Conservation (phyloP, 2,797 vertebrate species). For the Crenichthys baileyi region DNA sequence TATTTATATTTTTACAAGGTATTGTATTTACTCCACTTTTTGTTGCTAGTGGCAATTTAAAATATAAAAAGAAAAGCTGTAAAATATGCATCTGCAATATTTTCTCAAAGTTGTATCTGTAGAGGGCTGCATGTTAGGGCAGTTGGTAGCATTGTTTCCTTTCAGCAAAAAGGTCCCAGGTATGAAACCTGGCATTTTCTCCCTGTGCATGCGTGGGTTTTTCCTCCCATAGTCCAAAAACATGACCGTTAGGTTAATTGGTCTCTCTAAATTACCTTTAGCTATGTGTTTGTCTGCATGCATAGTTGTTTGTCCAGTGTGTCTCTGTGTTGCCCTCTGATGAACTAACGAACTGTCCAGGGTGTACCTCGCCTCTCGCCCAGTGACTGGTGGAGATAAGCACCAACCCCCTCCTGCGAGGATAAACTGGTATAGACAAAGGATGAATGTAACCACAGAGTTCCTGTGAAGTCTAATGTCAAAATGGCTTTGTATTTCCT, state of each 20-base stretch:
- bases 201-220: no score
- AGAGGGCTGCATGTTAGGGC: no score
- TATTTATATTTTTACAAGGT: not conserved
- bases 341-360: no score
- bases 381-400: not conserved
- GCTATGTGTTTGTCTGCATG: not conserved
- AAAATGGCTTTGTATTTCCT: slow-evolving; percentile 16
- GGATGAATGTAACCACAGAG: not conserved
- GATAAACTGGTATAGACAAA: not conserved
- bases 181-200: no score
- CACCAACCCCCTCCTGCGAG: not conserved
- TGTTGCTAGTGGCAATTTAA: not conserved
- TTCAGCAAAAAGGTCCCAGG: no score
- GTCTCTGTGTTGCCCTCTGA: no score
- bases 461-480: slow-evolving; percentile 9
- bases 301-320: not conserved
- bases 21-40: not conserved
- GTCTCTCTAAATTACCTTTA: no score
- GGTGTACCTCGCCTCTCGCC: not conserved
- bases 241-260: no score
- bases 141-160: no score
- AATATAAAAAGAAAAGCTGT: not conserved
- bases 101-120: no score
- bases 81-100: no score
- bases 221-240: no score